Evolutionary conservation across 2,113 vertebrate genomes (phyloP), one percentile per base, ranked within the genome.

Genomic region (Spea bombifrons): DNA sequence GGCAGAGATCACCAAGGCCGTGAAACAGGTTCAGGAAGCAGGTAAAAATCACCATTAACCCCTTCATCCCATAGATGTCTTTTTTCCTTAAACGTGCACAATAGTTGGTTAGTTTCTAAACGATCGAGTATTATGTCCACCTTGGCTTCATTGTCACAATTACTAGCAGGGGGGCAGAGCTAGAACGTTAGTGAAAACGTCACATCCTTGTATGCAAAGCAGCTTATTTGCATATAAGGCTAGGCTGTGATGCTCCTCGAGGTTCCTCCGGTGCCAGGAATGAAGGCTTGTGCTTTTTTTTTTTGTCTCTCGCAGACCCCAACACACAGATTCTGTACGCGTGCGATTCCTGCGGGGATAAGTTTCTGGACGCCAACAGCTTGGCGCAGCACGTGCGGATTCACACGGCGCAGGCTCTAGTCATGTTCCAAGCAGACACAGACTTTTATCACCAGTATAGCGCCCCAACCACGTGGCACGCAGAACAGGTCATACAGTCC

Each of bases 351-450:
- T 98, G 97, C 3, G 96, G 96, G 1, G 96, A 98, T 80, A 99
- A 99, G 83, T 99, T 99, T 84, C 83, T 96, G 87, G 97, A 99
- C 0, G 96, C 96, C 74, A 94, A 84, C 85, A 98, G 96, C 81
- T 86, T 99, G 73, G 97, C 97, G 0, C 96, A 98, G 88, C 97
- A 99, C 0, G 96, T 99, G 5, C 96, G 97, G 78, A 96, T 99
- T 86, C 97, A 99, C 93, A 99, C 97, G 0, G 97, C 97, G 1
- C 96, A 99, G 86, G 97, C 97, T 0, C 85, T 99, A 83, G 97
- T 99, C 87, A 98, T 99, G 96, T 98, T 99, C 89, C 97, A 98
- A 90, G 95, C 96, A 0, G 97, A 99, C 66, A 93, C 96, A 0
- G 97, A 99, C 91, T 97, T 97, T 86, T 99, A 98, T 88, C 97